Evolutionary conservation across 2,888 invertebrate species (phyloP), one percentile per base, ranked within the genome.

Genomic region (Aspidapion aeneum): DNA sequence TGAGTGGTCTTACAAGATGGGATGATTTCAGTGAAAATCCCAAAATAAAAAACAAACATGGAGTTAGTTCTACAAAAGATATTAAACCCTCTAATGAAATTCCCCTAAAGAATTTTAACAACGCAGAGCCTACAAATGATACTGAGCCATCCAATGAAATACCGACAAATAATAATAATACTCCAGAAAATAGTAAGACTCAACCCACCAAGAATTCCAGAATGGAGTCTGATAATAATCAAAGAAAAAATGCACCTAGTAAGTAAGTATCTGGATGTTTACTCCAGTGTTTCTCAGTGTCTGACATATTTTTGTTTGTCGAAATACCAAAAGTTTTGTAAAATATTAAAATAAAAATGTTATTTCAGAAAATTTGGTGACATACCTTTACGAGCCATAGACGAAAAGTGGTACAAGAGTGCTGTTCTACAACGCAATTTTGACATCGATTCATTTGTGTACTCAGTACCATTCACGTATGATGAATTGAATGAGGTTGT

Each of bases 391-490:
- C 85, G 86, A 60, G 90, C 94, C 0, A 91, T 94, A 20, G 94
- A 96, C 76, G 94, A 95, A 78, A 88, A 91, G 0, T 96, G 94
- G 94, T 96, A 96, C 77, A 91, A 91, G 77, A 90, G 92, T 66
- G 94, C 96, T 0, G 92, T 96, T 2, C 84, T 95, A 54, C 93
- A 94, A 73, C 90, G 94, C 75, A 86, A 88, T 74, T 85, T 89
- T 54, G 90, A 92, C 72, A 83, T 87, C 5, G 88, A 91, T 49
- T 89, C 91, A 0, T 87, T 92, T 72, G 92, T 93, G 0, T 89
- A 90, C 72, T 87, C 91, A 1, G 89, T 93, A 0, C 90, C 90
- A 1, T 86, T 91, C 71, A 62, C 67, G 18, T 69, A 74, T 35
- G 76, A 79, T 63, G 50, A 19, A 18, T 17, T 18, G 7, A 78